Evolutionary conservation across 2,888 invertebrate species (phyloP), one percentile per base, ranked within the genome.

Genomic region (Colletes collaris): DNA sequence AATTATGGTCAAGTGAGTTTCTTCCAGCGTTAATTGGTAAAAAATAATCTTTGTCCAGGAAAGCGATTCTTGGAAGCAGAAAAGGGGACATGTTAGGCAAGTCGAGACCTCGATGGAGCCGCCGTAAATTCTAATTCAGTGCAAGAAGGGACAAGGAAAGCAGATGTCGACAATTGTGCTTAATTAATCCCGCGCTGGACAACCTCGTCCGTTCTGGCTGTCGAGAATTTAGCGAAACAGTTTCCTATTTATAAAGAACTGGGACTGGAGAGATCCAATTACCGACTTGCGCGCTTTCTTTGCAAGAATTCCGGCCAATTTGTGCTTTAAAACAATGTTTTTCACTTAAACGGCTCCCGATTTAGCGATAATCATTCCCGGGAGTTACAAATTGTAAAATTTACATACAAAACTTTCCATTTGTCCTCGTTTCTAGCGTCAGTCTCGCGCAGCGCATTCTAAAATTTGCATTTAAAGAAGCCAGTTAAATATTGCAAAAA

Each of bases 61-160:
- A 80, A 69, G 68, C 76, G 60, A 66, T 73, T 81, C 62, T 74
- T 69, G 56, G 80, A 80, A 81, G 55, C n/a, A 37, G 67, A 71
- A 81, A 80, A 78, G 65, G 46, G 71, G 66, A 75, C 59, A 52
- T 35, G 59, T 60, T 68, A 69, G 53, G 66, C 67, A 37, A 71
- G 76, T 62, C 66, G 63, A 60, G 82, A 64, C 73, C 69, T 81
- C 83, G 78, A 81, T 77, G 56, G 56, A 60, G 55, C 19, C 50
- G 81, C 82, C 82, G 87, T 89, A 88, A 89, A 88, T 90, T 86
- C 87, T 86, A 89, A 90, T 90, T 89, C 84, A 81, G 67, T 62
- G 81, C 55, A 76, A 86, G 81, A 76, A 66, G 76, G 72, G 74
- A 77, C 78, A 73, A 85, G 85, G 85, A 84, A 84, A 86, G 84